A percentile compares a stretch with the other conserved stretches of the same genome.
Evolutionary conservation across 2,888 invertebrate species (phyloP).

Genomic region (Callinectes sapidus): DNA sequence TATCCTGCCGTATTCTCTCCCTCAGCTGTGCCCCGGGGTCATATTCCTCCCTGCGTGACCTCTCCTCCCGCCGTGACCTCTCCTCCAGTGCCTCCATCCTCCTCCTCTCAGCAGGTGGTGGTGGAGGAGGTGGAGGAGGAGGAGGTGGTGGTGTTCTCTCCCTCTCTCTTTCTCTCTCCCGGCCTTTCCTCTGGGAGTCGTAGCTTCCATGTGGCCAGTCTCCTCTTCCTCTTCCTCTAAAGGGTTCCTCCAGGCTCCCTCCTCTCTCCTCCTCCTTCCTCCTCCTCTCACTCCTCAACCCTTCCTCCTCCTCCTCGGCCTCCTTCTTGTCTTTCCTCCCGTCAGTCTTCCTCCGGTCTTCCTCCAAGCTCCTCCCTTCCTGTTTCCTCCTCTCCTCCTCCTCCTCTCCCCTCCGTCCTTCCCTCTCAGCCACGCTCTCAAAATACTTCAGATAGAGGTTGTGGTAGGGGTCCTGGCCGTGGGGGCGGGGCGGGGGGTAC

Average conservation of each 20-base stretch:
- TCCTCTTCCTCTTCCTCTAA: constrained; percentile 53
- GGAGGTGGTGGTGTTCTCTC: constrained; percentile 13
- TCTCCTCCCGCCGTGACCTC: constrained; percentile 6
- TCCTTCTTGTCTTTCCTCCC: background rate
- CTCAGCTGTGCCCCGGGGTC: background rate
- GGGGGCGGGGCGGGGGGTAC: constrained; percentile 28
- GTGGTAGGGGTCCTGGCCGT: constrained; percentile 54
- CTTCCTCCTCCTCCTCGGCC: background rate
- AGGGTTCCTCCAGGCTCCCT: background rate
- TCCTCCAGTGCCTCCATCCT: constrained; percentile 19
- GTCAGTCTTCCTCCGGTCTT: background rate
- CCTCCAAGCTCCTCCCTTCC: background rate
- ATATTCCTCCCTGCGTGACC: background rate
- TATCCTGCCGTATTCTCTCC: background rate
- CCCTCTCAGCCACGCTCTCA: constrained; percentile 43
- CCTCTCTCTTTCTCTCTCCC: background rate
- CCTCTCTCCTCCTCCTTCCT: constrained; percentile 7
- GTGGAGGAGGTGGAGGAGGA: constrained; percentile 5
- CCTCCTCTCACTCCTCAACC: background rate
- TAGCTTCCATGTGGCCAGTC: constrained; percentile 15
- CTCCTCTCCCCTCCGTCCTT: constrained; percentile 32
- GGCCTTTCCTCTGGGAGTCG: background rate
- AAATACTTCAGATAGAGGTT: constrained; percentile 67
- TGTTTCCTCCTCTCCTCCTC: constrained; percentile 7
- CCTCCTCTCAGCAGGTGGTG: constrained; percentile 36